phyloP scores from a whole-genome alignment of 2,113 vertebrate genomes.

The Electrona antarctica region DNA sequence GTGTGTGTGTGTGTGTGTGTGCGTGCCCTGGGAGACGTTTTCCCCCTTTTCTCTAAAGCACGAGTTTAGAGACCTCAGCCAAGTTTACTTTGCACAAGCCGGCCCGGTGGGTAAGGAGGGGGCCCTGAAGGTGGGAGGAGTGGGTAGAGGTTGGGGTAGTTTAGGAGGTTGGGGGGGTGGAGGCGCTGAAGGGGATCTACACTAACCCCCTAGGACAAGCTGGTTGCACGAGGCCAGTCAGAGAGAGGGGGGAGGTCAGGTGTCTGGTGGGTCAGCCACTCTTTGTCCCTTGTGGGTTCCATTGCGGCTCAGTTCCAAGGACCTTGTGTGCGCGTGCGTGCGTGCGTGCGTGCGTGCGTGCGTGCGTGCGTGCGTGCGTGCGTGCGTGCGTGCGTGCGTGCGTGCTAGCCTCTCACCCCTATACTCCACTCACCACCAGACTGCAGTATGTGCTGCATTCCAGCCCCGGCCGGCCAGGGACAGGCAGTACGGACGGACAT shows the following conservation, averaged over 20 bases:
- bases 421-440: slow-evolving; percentile 28
- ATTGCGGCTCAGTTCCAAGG: slow-evolving; percentile 93
- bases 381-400: background rate
- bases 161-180: slow-evolving; percentile 60
- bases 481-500: slow-evolving; percentile 78
- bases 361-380: no score
- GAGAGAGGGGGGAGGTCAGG: slow-evolving; percentile 71
- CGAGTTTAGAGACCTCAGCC: slow-evolving; percentile 83
- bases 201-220: slow-evolving; percentile 89
- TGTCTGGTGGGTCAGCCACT: slow-evolving; percentile 66
- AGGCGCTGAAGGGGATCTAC: slow-evolving; percentile 89
- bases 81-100: slow-evolving; percentile 88
- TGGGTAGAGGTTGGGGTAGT: slow-evolving; percentile 38
- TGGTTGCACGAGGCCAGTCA: slow-evolving; percentile 75
- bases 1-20: slow-evolving; percentile 29
- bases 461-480: slow-evolving; percentile 56
- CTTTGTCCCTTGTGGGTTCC: slow-evolving; percentile 82
- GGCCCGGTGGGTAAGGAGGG: slow-evolving; percentile 66
- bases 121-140: slow-evolving; percentile 32
- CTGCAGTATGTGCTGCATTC: slow-evolving; percentile 46
- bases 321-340: slow-evolving; percentile 59
- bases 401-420: background rate
- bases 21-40: slow-evolving; percentile 42
- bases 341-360: no score
- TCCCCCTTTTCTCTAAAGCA: slow-evolving; percentile 70